Conservation (phyloP, 1,140 invertebrate species). For the Laupala kohalensis region DNA sequence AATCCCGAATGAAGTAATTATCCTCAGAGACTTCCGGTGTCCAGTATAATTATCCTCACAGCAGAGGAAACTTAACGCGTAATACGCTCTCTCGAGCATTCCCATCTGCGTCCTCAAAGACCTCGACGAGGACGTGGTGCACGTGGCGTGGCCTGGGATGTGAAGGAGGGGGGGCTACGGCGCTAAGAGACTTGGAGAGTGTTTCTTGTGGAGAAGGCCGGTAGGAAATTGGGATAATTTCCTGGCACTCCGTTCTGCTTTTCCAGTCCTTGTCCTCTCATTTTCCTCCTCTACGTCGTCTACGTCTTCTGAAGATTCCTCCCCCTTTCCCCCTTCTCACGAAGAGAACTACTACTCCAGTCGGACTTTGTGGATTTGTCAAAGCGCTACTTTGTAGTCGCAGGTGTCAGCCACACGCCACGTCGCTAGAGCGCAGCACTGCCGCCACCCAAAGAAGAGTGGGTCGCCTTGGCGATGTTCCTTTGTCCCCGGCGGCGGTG, state of each 20-base stretch:
- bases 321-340: no score
- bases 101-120: neutral
- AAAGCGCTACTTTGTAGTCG: neutral
- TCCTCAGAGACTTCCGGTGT: no score
- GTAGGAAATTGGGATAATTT: neutral
- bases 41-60: no score
- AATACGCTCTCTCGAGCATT: no score
- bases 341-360: no score
- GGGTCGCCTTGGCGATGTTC: no score
- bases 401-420: neutral
- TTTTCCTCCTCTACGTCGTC: no score
- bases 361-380: neutral
- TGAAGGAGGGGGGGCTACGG: neutral
- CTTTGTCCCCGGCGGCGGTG: neutral
- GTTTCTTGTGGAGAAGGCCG: neutral
- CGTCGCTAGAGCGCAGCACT: neutral
- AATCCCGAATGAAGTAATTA: no score
- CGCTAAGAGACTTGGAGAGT: neutral
- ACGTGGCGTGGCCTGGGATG: neutral
- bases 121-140: neutral
- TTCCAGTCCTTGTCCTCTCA: no score
- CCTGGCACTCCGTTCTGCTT: neutral
- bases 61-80: no score
- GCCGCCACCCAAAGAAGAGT: neutral
- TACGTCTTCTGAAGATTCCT: no score